A percentile compares a stretch with the other conserved stretches of the same genome.
Conservation (phyloP, 2,113 vertebrate species). For the Rhodinocichla rosea region DNA sequence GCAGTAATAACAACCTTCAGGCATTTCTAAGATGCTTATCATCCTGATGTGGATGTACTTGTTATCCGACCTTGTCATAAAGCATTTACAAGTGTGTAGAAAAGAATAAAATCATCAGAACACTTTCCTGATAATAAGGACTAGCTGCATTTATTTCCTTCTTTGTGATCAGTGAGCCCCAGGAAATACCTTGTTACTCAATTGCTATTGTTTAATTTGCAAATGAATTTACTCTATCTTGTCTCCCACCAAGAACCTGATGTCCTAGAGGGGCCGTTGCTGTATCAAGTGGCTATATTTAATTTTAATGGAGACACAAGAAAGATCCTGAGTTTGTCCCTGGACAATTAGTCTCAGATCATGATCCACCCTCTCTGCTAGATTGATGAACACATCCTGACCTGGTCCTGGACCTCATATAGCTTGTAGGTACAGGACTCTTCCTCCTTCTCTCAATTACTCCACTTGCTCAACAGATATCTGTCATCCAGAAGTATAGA, state of each 20-base stretch:
- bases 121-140: conserved; percentile 24
- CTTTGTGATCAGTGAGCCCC: not conserved
- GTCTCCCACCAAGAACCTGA: not conserved
- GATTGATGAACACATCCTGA: rapidly evolving
- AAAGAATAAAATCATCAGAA: conserved; percentile 24
- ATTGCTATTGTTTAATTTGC: conserved; percentile 10
- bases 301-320: not conserved
- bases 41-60: not conserved
- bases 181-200: conserved; percentile 24
- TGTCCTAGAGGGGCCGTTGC: not conserved
- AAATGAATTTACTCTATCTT: not conserved
- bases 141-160: conserved; percentile 5
- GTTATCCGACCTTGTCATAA: not conserved
- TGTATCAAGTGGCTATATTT: not conserved
- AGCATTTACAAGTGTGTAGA: not conserved
- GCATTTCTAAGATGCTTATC: not conserved
- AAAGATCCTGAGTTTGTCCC: not conserved
- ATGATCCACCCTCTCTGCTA: not conserved
- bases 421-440: not conserved
- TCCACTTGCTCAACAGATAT: not conserved
- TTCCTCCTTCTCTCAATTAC: not conserved
- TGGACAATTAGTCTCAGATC: not conserved
- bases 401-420: not conserved
- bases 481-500: not conserved
- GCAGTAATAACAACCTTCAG: conserved; percentile 1